Conservation (phyloP, 2,797 vertebrate species). For the Allobates femoralis region DNA sequence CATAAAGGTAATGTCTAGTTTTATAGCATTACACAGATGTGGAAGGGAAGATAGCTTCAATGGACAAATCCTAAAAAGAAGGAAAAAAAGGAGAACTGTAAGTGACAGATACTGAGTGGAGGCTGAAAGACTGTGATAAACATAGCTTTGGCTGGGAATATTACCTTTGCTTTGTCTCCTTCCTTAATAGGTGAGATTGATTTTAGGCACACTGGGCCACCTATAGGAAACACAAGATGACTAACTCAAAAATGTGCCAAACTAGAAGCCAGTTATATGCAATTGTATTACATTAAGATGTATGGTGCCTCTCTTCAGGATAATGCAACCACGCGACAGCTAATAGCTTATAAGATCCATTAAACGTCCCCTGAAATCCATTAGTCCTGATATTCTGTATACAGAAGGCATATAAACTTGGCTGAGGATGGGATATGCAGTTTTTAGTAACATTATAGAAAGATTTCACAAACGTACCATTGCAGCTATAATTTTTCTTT, state of each 20-base stretch:
- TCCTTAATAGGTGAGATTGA: slow-evolving; percentile 56
- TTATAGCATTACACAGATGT: slow-evolving; percentile 51
- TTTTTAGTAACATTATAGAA: too few species aligned
- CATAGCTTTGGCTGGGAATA: not conserved
- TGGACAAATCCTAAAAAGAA: slow-evolving; percentile 44
- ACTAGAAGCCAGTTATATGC: not conserved
- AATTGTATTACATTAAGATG: not conserved
- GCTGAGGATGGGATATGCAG: too few species aligned
- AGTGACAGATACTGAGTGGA: not conserved
- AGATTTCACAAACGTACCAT: too few species aligned
- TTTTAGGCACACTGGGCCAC: slow-evolving; percentile 60
- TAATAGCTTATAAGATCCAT: not conserved
- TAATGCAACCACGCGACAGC: too few species aligned
- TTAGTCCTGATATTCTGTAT: not conserved
- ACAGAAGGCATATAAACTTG: too few species aligned
- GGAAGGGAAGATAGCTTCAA: slow-evolving; percentile 55
- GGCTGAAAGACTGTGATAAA: not conserved
- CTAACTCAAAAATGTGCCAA: not conserved
- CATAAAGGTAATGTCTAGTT: not conserved
- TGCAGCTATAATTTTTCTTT: too few species aligned
- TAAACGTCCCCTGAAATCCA: not conserved
- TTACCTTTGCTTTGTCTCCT: slow-evolving; percentile 55
- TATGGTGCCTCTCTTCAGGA: not conserved
- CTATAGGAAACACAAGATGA: slow-evolving; percentile 22
- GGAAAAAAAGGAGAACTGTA: not conserved